phyloP scores from a whole-genome alignment of 2,797 vertebrate genomes.

The Austrolebias charrua region DNA sequence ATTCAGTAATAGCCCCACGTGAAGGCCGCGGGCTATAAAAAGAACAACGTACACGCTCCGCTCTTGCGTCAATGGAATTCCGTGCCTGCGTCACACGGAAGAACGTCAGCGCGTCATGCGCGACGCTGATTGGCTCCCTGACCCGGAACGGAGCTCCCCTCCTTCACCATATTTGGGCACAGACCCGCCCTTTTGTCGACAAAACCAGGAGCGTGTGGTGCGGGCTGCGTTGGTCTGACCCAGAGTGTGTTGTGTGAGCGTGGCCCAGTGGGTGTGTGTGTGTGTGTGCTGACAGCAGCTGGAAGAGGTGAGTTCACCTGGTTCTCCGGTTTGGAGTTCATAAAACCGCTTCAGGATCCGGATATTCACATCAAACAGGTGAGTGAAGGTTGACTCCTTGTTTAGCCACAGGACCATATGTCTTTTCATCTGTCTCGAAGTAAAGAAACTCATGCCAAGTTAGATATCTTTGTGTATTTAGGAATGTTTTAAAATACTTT shows the following conservation, averaged over 20 bases:
- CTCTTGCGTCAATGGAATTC: constrained; percentile 97
- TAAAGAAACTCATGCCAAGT: background rate
- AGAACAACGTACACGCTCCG: constrained; percentile 82
- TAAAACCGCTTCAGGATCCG: constrained; percentile 41
- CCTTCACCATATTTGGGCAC: constrained; percentile 79
- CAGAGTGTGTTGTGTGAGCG: constrained; percentile 44
- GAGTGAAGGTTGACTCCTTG: constrained; percentile 32
- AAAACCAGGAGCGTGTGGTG: constrained; percentile 64
- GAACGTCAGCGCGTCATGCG: constrained; percentile 62
- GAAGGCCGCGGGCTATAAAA: constrained; percentile 82
- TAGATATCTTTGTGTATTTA: too few relatives aligned
- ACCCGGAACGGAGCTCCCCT: constrained; percentile 81
- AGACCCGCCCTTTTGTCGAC: constrained; percentile 57
- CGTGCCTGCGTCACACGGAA: constrained; percentile 87
- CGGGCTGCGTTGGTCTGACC: constrained; percentile 37
- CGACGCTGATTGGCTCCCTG: constrained; percentile 68
- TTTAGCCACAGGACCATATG: background rate
- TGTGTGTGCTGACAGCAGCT: constrained; percentile 55
- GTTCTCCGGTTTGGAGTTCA: constrained; percentile 65
- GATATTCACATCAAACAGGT: constrained; percentile 73
- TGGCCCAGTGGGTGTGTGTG: constrained; percentile 39
- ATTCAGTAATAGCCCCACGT: constrained; percentile 72
- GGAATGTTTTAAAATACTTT: too few relatives aligned
- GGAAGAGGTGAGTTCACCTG: constrained; percentile 46
- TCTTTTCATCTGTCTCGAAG: background rate